A percentile compares a stretch with the other conserved stretches of the same genome.
Evolutionary conservation across 2,113 vertebrate species (phyloP).

Genomic region (Psettodes erumei): DNA sequence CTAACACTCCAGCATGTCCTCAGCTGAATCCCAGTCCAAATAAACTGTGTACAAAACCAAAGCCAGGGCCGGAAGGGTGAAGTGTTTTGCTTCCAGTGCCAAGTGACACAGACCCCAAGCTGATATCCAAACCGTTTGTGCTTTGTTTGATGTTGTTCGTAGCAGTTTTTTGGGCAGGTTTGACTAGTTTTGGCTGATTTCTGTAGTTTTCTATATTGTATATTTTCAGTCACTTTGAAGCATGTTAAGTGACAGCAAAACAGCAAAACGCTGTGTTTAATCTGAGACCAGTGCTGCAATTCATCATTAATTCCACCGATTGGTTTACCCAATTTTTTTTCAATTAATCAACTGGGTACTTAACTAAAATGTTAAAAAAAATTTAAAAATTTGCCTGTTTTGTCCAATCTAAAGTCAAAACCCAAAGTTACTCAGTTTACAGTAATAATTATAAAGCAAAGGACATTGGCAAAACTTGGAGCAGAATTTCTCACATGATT

Average conservation of each 20-base stretch:
- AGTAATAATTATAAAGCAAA: too few species aligned
- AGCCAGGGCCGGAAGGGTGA: not conserved
- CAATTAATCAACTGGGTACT: not conserved
- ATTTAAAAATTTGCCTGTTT: not conserved
- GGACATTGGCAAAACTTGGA: too few species aligned
- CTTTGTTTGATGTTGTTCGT: constrained; percentile 6
- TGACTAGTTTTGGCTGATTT: constrained; percentile 1
- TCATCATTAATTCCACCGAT: not conserved
- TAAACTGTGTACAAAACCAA: not conserved
- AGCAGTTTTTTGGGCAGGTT: not conserved
- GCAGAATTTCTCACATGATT: not conserved
- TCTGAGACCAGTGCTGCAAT: not conserved
- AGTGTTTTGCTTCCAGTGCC: not conserved
- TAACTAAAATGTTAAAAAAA: not conserved
- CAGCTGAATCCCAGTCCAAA: not conserved
- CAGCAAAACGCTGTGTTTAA: too few species aligned
- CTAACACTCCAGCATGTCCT: not conserved
- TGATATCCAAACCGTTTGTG: constrained; percentile 12
- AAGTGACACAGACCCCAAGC: not conserved
- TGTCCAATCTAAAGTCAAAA: too few species aligned
- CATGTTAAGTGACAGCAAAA: not conserved
- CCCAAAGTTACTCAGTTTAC: too few species aligned
- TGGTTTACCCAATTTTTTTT: not conserved
- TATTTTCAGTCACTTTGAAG: not conserved
- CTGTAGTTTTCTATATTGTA: too few species aligned